Evolutionary conservation across 2,113 vertebrate genomes (phyloP), one percentile per base, ranked within the genome.

Genomic region (Cricetomys ansorgei): DNA sequence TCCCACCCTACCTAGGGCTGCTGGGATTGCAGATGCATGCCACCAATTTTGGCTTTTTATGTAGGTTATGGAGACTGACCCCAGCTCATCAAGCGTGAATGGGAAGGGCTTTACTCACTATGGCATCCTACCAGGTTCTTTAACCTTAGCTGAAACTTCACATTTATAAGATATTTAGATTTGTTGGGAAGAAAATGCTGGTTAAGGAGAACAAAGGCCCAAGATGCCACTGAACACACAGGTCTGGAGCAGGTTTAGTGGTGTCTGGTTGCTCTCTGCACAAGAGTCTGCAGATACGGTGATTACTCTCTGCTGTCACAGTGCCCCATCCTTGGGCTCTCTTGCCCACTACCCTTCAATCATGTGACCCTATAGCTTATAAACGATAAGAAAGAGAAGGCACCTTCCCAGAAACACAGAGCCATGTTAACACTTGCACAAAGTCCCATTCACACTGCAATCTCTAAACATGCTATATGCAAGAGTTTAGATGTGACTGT

Each of bases 381-480:
- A 73, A 64, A 21, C 50, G 64, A 65, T 21, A 57, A 34, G 53
- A 80, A 25, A 80, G 34, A 80, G 50, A 31, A 31, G 17, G 16
- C 16, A 34, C 34, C 31, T 55, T 23, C 3, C 19, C 16, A 67
- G 70, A 90, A 73, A 67, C 8, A 34, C 3, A 15, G 95, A 40
- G 37, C 3, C n/a, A 70, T 21, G 3, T 29, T 70, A 23, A 53
- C 29, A 59, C 11, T 10, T n/a, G 40, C 9, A 3, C 3, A 53
- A 92, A 92, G 0, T 19, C 3, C 37, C n/a, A 34, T 19, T 65
- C 31, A 7, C 62, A 6, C 21, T 10, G 16, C 10, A 43, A 21
- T 50, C 70, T 45, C 3, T 7, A 29, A 27, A 37, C 31, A 0
- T 3, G 23, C 34, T 4, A 0, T 5, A 45, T 43, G 23, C 57